Base-by-base conservation (phyloP, 2,797 vertebrate species). In the Parambassis ranga region DNA sequence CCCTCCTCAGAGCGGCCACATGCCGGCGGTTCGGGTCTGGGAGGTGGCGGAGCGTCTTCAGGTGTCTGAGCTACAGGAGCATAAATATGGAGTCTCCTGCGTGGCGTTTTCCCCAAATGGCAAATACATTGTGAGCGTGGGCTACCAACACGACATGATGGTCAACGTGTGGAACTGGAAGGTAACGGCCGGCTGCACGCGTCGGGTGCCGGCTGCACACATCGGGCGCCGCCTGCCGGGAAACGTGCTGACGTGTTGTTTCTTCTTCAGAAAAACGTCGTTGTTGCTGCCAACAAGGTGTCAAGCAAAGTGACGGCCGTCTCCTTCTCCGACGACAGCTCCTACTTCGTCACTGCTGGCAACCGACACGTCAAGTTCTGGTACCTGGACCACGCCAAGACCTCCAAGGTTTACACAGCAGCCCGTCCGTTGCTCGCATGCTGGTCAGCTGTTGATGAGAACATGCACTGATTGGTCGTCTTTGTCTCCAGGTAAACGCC, bases 151-250 rank as follows among this genome's bases (percentile, higher is more conserved):
- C 15, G 97, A 99, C 89, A 99, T 98, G 97, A 97, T 97, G 55
- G 94, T 99, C 73, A 97, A 97, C 0, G 97, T 99, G 27, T 99
- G 97, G 97, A 95, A 94, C 56, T 99, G 97, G 97, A 98, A 99
- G 95, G 97, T 72, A n/a, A n/a, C n/a, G n/a, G n/a, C n/a, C n/a
- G n/a, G n/a, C n/a, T n/a, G n/a, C n/a, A n/a, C n/a, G n/a, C n/a
- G n/a, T n/a, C n/a, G n/a, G n/a, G n/a, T n/a, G n/a, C n/a, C n/a
- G n/a, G n/a, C n/a, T n/a, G n/a, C n/a, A n/a, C n/a, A n/a, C n/a
- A n/a, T n/a, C n/a, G n/a, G n/a, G n/a, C n/a, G n/a, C n/a, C n/a
- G n/a, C n/a, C n/a, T n/a, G n/a, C n/a, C n/a, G n/a, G n/a, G n/a
- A n/a, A n/a, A n/a, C n/a, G n/a, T n/a, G n/a, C n/a, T n/a, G n/a